Base-by-base conservation (phyloP, 2,888 invertebrate genomes). In the Bugula neritina region DNA sequence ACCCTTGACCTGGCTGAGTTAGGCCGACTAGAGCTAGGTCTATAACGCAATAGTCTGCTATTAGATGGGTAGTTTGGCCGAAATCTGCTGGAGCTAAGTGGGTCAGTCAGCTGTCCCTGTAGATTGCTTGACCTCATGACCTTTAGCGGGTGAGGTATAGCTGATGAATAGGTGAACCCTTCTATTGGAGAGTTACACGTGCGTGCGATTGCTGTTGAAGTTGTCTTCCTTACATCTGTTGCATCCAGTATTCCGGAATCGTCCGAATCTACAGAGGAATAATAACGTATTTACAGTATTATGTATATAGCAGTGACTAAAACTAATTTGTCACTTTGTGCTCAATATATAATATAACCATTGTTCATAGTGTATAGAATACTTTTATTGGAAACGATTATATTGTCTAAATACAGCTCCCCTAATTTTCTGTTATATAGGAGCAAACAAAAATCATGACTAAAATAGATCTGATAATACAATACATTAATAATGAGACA, bases 11-110 rank as follows among this genome's bases (percentile, higher is more conserved):
- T 63, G 31, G 2, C 27, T 25, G 63, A 27, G 31, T 10, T 31
- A 3, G 63, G 63, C 10, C 21, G 63, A 63, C 63, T 63, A 63
- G 63, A 63, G 31, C 31, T 63, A 29, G 63, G 63, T 63, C 63
- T 63, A 63, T 63, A 63, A 31, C 27, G 27, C 13, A 63, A 31
- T 63, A 63, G 63, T 13, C 31, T 27, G 31, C 63, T 63, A 27
- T 63, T 34, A 31, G 63, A 63, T 3, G 63, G 63, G 31, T 63
- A 63, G 31, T 34, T 63, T 3, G 63, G 63, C 5, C 63, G 21
- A 27, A 63, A 63, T 25, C 63, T 31, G 10, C 31, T 63, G 27
- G 63, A 25, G 5, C 31, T 63, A 34, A 10, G 31, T 21, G 31
- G 5, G n/a, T 63, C 63, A 23, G 63, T 63, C 5, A 63, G 31